Evolutionary conservation across 1,140 invertebrate genomes (phyloP), one percentile per base, ranked within the genome.

Genomic region (Magallana gigas): DNA sequence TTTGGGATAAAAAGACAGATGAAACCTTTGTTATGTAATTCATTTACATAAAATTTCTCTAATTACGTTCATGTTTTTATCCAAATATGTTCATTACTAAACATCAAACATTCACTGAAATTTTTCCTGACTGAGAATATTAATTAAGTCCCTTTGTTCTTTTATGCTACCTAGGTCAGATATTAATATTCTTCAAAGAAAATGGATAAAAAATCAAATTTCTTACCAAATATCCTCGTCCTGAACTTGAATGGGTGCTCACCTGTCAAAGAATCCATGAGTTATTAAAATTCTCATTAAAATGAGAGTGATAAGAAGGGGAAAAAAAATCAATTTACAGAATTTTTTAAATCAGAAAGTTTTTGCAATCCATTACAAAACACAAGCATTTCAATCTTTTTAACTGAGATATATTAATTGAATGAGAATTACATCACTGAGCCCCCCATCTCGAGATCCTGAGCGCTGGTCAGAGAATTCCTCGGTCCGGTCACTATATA

Each of bases 191-290:
- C 36, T 48, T 64, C 62, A 64, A 64, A 16, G 14, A 64, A 64
- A 64, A 8, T 14, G 18, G 4, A 62, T 62, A 64, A 48, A 48
- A n/a, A 57, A 48, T 62, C 60, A 56, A 16, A n/a, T 56, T 85
- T 90, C 91, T 88, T 90, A 91, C 91, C 83, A 91, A 84, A 80
- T 91, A 91, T 62, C 91, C 91, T 88, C 88, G 83, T 5, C 91
- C 91, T 58, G 91, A 91, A 76, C 89, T 90, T 48, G 90, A 91
- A 64, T 76, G 68, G 68, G 68, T 76, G 23, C 68, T 76, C 18
- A 76, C 68, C 68, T 76, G 36, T 48, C 36, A 48, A 48, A 48
- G 1, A 48, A 48, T 48, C 36, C 36, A 48, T 48, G 36, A 48
- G 36, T 48, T 48, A 48, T 48, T 48, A 48, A 48, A 48, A 48